Percentiles rank a stretch among this genome's conserved stretches.
Conservation (phyloP, 2,888 invertebrate species). For the Erpobdella octoculata region DNA sequence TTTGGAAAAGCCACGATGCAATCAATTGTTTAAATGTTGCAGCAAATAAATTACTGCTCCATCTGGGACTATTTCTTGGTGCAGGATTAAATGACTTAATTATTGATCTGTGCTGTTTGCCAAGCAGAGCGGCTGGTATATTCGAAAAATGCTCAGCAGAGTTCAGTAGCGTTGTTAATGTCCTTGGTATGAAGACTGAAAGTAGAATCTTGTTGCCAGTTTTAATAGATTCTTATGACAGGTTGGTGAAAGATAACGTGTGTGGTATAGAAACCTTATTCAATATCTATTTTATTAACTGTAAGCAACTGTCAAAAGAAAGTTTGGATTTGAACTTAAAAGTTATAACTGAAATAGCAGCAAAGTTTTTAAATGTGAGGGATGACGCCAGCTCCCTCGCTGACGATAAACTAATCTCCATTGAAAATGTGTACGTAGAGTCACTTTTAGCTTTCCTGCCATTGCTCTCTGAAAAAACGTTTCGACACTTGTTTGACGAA, state of each 20-base stretch:
- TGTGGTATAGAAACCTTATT: not conserved
- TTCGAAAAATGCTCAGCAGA: not conserved
- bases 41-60: not conserved
- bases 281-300: not conserved
- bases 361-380: not conserved
- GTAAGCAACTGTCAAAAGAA: not conserved
- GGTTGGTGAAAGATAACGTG: not conserved
- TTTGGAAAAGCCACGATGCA: not conserved
- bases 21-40: constrained; percentile 4
- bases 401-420: not conserved
- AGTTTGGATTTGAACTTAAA: not conserved
- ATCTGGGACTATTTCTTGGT: constrained; percentile 14
- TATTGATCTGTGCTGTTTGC: not conserved
- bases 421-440: not conserved
- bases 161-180: not conserved
- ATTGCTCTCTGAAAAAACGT: not conserved
- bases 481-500: constrained; percentile 77
- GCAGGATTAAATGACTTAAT: not conserved
- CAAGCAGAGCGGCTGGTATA: not conserved
- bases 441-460: not conserved
- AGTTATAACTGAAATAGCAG: not conserved
- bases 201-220: not conserved
- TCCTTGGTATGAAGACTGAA: not conserved
- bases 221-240: not conserved
- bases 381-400: not conserved